These are phyloP conservation scores for Rhincodon typus DNA, from an alignment of 2,797 vertebrate genomes.

Conservation along the genomic window DNA sequence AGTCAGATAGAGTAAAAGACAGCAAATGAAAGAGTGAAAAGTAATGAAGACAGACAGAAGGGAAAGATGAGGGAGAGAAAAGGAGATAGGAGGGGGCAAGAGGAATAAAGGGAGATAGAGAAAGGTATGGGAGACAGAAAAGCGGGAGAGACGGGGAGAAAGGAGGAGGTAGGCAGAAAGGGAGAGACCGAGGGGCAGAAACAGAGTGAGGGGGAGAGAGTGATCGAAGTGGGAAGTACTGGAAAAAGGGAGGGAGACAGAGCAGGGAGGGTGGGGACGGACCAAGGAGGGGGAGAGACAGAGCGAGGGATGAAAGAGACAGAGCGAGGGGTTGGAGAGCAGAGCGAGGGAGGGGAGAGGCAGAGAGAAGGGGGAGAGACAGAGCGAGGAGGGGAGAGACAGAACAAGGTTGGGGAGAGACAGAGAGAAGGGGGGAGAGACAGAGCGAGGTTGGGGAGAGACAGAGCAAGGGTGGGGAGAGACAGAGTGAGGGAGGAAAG, in stretches of 20 bases:
- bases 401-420: neutral
- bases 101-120: neutral
- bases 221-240: too few species aligned
- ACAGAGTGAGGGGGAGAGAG: neutral
- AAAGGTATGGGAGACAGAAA: constrained; percentile 39
- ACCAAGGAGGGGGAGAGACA: constrained; percentile 38
- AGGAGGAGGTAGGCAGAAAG: neutral
- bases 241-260: neutral
- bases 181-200: too few species aligned
- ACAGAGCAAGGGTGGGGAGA: constrained; percentile 45
- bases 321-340: neutral
- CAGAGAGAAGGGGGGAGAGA: neutral
- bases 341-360: constrained; percentile 38
- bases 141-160: neutral
- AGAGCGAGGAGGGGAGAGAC: neutral
- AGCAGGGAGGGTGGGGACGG: neutral
- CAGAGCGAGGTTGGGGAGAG: constrained; percentile 39
- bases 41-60: neutral
- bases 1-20: neutral
- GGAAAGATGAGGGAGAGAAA: too few species aligned
- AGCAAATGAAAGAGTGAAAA: too few species aligned
- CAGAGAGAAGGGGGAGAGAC: too few species aligned
- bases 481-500: neutral
- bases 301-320: constrained; percentile 20
- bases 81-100: too few species aligned